These are phyloP conservation scores for Metallyticus violacea DNA, from an alignment of 2,888 invertebrate genomes.

Conservation along the genomic window DNA sequence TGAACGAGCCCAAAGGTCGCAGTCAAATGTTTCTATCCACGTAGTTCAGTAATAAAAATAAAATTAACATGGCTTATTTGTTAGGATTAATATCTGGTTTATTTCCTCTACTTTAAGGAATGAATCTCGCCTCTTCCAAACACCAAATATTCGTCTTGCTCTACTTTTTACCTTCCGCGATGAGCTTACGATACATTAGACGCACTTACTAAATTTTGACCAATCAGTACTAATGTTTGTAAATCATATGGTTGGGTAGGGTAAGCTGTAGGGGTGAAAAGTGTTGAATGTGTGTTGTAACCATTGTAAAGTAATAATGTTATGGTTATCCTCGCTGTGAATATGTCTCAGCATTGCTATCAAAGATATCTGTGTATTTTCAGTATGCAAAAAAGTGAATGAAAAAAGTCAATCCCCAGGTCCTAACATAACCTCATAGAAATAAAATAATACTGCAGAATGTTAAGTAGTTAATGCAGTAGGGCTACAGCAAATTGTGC, in stretches of 20 bases:
- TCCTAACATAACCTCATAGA: too few relatives aligned
- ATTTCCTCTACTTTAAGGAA: neutral
- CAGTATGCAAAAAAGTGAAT: too few relatives aligned
- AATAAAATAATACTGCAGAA: too few relatives aligned
- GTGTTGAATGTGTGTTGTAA: too few relatives aligned
- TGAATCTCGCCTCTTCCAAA: neutral
- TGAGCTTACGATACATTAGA: neutral
- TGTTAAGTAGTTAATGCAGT: too few relatives aligned
- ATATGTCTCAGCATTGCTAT: too few relatives aligned
- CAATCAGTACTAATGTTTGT: neutral
- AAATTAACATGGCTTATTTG: neutral
- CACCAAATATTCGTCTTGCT: neutral
- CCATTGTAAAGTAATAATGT: too few relatives aligned
- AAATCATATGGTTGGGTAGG: neutral
- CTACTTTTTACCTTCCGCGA: neutral
- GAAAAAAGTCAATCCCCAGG: too few relatives aligned
- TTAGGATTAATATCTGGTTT: neutral
- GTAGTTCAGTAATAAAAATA: neutral
- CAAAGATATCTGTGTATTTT: too few relatives aligned
- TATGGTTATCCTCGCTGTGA: too few relatives aligned
- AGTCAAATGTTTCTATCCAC: neutral
- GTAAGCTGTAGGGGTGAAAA: too few relatives aligned
- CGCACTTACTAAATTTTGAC: neutral
- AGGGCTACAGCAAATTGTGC: too few relatives aligned
- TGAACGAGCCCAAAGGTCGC: conserved; percentile 42